Conservation (phyloP, 2,888 invertebrate species). For the Scaptomyza flava region DNA sequence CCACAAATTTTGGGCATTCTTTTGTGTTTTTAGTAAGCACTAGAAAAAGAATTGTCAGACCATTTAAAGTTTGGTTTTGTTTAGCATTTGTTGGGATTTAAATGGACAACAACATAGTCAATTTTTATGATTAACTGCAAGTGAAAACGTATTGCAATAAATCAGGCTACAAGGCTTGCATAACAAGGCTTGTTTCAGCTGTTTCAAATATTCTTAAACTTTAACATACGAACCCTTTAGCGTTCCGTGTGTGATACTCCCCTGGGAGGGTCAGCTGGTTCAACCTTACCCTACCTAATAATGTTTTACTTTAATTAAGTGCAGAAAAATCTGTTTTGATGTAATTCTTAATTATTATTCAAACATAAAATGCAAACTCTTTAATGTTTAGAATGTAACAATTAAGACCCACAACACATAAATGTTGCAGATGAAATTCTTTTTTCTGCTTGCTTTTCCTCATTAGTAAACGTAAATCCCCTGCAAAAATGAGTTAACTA, state of each 20-base stretch:
- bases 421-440: not conserved
- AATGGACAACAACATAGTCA: too few relatives aligned
- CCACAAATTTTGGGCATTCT: conserved; percentile 44
- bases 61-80: conserved; percentile 1
- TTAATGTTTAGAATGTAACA: not conserved
- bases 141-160: too few relatives aligned
- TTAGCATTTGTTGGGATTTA: not conserved
- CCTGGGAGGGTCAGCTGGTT: too few relatives aligned
- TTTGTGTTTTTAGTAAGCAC: conserved; percentile 41
- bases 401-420: not conserved
- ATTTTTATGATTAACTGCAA: too few relatives aligned
- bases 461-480: not conserved
- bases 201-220: too few relatives aligned
- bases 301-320: too few relatives aligned
- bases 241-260: too few relatives aligned
- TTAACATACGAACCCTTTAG: too few relatives aligned
- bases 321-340: too few relatives aligned
- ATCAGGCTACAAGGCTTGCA: too few relatives aligned
- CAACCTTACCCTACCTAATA: too few relatives aligned
- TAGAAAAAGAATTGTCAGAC: conserved; percentile 10
- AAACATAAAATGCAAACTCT: not conserved
- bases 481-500: conserved; percentile 9
- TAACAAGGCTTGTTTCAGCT: too few relatives aligned
- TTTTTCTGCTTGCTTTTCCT: not conserved
- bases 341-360: not conserved